Evolutionary conservation across 2,797 vertebrate genomes (phyloP), one percentile per base, ranked within the genome.

Genomic region (Ptychobarbus kaznakovi): DNA sequence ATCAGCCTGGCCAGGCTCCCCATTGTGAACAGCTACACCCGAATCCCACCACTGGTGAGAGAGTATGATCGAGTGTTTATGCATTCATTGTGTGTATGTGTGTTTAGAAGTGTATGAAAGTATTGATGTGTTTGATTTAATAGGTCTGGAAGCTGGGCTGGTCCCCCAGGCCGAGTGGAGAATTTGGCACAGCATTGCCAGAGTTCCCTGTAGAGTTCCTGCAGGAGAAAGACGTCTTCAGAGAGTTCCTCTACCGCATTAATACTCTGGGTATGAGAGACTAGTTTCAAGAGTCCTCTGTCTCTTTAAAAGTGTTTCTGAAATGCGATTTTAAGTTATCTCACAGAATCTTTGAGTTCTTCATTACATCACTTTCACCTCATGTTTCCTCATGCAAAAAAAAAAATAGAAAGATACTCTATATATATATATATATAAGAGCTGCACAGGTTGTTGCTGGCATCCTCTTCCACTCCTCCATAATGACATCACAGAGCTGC

Each of bases 101-200:
- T 74, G 61, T 32, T n/a, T 68, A 28, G 58, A 63, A 65, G 6
- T 68, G 49, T 83, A 38, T 69, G 18, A 83, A 38, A 46, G n/a
- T 61, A 1, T 53, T 16, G 18, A 3, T 65, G n/a, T 73, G 20
- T 49, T 44, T 74, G 42, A 49, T 78, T 85, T 76, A 70, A n/a
- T 42, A 99, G 98, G 98, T 99, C 51, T 99, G 98, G 98, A 99
- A 97, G 91, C 92, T 99, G 80, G 98, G 98, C 83, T 99, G 98
- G 98, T 97, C 97, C 73, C 98, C 98, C 85, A 96, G 95, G 87
- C 96, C 95, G 4, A 95, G 93, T 86, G 98, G 98, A 89, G 97
- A 98, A 79, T 99, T 97, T 0, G 94, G 97, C 82, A 99, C 98
- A 11, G 93, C 94, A 4, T 95, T 99, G 87, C 98, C 98, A 3